These are phyloP conservation scores for Cephus pulcher DNA, from an alignment of 2,888 invertebrate genomes.

Conservation along the genomic window DNA sequence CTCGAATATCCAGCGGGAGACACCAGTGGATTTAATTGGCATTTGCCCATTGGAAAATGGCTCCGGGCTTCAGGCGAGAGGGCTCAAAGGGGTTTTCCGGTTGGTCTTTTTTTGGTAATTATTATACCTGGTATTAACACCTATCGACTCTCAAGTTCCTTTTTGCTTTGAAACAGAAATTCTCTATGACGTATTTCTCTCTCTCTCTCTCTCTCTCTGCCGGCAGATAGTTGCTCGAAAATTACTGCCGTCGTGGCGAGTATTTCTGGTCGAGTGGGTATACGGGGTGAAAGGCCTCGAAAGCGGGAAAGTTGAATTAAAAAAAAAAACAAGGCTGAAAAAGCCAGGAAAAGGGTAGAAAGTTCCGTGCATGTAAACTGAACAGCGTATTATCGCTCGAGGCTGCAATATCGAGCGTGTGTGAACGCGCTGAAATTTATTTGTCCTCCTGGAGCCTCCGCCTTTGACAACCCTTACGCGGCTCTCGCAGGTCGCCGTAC, in stretches of 20 bases:
- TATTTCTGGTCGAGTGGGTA: not conserved
- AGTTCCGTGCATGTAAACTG: not conserved
- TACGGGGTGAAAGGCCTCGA: not conserved
- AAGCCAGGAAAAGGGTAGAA: not conserved
- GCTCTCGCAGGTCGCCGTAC: not conserved
- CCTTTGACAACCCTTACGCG: not conserved
- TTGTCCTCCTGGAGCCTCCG: not conserved
- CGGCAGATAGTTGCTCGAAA: not conserved
- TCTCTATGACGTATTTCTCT: not conserved
- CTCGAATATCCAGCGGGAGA: conserved; percentile 49
- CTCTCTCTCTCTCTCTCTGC: not conserved
- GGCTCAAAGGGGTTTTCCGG: not conserved
- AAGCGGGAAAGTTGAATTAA: not conserved
- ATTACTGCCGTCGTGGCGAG: not conserved
- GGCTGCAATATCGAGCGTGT: conserved; percentile 39
- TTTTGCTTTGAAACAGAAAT: not conserved
- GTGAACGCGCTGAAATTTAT: not conserved
- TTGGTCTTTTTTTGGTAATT: not conserved
- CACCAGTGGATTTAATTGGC: not conserved
- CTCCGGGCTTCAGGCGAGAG: not conserved
- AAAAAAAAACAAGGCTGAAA: not conserved
- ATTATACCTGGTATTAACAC: not conserved
- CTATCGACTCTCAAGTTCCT: not conserved
- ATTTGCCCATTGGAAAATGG: not conserved
- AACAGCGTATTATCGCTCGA: conserved; percentile 43